phyloP scores from a whole-genome alignment of 2,113 vertebrate genomes.

The Carassius auratus region DNA sequence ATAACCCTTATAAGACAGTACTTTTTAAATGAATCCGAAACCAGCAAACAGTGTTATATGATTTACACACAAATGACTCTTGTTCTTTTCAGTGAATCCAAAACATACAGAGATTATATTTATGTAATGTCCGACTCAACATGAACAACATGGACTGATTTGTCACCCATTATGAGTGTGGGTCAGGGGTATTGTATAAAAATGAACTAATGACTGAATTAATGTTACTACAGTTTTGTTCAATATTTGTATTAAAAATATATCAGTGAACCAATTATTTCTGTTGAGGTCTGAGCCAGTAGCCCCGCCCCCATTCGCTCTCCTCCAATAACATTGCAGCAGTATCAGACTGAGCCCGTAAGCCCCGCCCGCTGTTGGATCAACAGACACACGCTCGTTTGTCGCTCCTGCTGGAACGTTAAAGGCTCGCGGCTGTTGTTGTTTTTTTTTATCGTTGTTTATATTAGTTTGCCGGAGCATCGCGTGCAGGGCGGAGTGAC shows the following conservation, averaged over 20 bases:
- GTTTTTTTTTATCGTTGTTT: conserved; percentile 21
- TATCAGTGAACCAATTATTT: too few relatives aligned
- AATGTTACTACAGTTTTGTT: too few relatives aligned
- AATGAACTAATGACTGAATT: not conserved
- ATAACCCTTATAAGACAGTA: too few relatives aligned
- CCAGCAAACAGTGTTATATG: too few relatives aligned
- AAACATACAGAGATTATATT: not conserved
- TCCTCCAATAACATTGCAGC: conserved; percentile 1
- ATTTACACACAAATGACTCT: too few relatives aligned
- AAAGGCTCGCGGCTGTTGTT: not conserved
- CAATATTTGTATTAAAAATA: too few relatives aligned
- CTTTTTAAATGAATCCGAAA: too few relatives aligned
- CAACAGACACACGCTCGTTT: conserved; percentile 1
- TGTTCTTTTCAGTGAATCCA: not conserved
- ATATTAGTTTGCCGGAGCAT: not conserved
- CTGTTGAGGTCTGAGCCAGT: not conserved
- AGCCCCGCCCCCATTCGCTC: not conserved
- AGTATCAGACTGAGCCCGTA: not conserved
- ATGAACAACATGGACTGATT: too few relatives aligned
- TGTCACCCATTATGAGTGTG: too few relatives aligned
- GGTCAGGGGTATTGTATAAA: not conserved
- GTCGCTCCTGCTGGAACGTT: not conserved
- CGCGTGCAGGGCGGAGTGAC: not conserved
- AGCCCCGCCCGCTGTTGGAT: not conserved
- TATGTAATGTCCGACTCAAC: too few relatives aligned